Conservation (phyloP, 2,113 vertebrate species). For the Heloderma charlesbogerti region DNA sequence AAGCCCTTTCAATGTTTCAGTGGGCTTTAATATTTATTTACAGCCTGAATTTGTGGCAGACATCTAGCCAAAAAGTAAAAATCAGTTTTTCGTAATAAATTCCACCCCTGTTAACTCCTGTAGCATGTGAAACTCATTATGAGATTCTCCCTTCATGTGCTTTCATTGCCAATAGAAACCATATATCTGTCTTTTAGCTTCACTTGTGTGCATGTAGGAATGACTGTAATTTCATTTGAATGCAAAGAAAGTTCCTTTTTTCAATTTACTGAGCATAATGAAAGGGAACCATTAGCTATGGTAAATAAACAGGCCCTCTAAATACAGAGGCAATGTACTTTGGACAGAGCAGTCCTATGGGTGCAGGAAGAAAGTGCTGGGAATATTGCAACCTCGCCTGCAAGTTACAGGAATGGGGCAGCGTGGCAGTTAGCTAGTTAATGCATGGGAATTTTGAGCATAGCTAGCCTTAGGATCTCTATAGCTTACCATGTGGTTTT, state of each 20-base stretch:
- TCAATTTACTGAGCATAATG: neutral
- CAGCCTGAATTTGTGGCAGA: slow-evolving; percentile 1
- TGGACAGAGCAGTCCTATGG: neutral
- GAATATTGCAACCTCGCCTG: too few species aligned
- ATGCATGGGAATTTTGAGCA: too few species aligned
- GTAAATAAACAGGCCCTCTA: neutral
- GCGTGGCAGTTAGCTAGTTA: too few species aligned
- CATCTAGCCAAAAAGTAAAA: slow-evolving; percentile 4
- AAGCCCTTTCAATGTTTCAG: neutral
- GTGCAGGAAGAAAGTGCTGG: too few species aligned
- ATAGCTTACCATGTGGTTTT: too few species aligned
- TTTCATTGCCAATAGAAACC: slow-evolving; percentile 8
- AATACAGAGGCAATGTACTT: neutral
- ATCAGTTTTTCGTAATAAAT: slow-evolving; percentile 32
- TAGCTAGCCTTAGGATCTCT: too few species aligned
- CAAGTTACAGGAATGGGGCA: too few species aligned
- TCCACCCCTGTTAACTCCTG: slow-evolving; percentile 12
- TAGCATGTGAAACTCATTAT: slow-evolving; percentile 11
- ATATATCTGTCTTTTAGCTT: slow-evolving; percentile 19
- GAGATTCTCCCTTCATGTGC: neutral
- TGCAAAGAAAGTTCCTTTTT: neutral
- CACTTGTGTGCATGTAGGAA: too few species aligned
- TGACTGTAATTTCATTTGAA: neutral
- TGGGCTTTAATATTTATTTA: slow-evolving; percentile 23
- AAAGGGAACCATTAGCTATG: neutral